These are phyloP conservation scores for Amblyjoppa proteus DNA, from an alignment of 2,888 invertebrate species.

Conservation along the genomic window DNA sequence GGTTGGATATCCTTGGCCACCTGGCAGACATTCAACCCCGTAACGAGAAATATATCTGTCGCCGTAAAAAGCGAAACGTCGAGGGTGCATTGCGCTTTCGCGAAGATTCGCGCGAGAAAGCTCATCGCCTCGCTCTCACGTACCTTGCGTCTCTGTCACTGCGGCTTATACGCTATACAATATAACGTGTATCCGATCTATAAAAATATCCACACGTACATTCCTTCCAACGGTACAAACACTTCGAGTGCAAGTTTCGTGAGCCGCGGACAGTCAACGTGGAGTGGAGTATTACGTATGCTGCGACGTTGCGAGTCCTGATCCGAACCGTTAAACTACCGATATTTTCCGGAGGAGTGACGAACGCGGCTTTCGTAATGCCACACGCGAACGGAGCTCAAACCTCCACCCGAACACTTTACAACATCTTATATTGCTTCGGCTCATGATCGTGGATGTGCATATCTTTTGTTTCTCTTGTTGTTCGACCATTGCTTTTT, in stretches of 20 bases:
- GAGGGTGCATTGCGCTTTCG: slow-evolving; percentile 15
- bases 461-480: background rate
- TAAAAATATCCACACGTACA: background rate
- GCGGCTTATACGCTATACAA: background rate
- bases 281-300: background rate
- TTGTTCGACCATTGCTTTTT: background rate
- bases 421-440: slow-evolving; percentile 35
- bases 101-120: slow-evolving; percentile 6
- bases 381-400: background rate
- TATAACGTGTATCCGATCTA: background rate
- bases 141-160: background rate
- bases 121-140: background rate
- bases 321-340: slow-evolving; percentile 25
- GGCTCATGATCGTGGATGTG: background rate
- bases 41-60: slow-evolving; percentile 28
- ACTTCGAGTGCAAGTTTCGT: background rate
- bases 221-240: slow-evolving; percentile 5
- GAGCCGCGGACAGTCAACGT: background rate
- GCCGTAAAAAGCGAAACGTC: slow-evolving; percentile 35
- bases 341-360: slow-evolving; percentile 26
- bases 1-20: background rate
- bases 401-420: background rate
- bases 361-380: slow-evolving; percentile 10
- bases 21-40: slow-evolving; percentile 15
- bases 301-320: background rate